phyloP scores from a whole-genome alignment of 2,113 vertebrate species.

The Muscicapa adusta region DNA sequence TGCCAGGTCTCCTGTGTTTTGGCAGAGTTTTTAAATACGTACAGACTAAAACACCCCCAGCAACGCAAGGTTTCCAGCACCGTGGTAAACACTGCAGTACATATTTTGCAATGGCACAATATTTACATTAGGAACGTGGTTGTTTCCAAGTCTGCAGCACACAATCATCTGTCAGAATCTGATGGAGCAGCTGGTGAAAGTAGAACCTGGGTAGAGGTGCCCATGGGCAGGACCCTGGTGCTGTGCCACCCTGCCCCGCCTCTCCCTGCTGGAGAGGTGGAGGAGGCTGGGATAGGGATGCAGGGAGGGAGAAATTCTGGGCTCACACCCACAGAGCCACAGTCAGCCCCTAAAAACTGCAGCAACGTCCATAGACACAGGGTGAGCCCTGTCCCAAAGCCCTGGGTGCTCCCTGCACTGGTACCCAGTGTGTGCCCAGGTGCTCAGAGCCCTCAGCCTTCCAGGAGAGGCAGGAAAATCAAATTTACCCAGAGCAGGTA shows the following conservation, averaged over 20 bases:
- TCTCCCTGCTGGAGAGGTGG: background rate
- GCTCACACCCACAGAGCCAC: background rate
- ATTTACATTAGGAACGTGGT: background rate
- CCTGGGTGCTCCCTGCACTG: background rate
- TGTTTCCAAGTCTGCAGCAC: background rate
- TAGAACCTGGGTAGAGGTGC: background rate
- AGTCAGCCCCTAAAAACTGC: background rate
- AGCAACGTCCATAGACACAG: rapidly evolving
- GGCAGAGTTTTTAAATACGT: background rate
- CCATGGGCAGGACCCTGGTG: rapidly evolving
- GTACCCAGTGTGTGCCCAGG: rapidly evolving
- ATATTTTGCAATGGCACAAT: background rate
- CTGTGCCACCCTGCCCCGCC: background rate
- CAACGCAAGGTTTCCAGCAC: background rate
- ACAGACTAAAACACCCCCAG: background rate
- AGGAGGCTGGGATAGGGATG: background rate
- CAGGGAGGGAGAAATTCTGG: background rate
- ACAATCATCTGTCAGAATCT: background rate
- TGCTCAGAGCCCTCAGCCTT: background rate
- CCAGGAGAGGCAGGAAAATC: background rate
- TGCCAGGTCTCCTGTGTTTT: background rate
- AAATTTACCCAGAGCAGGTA: background rate
- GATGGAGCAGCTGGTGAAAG: background rate
- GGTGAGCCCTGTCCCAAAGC: background rate
- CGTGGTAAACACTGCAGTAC: background rate